A percentile compares a stretch with the other conserved stretches of the same genome.
Evolutionary conservation across 2,888 invertebrate species (phyloP).

Genomic region (Limenitis camilla): DNA sequence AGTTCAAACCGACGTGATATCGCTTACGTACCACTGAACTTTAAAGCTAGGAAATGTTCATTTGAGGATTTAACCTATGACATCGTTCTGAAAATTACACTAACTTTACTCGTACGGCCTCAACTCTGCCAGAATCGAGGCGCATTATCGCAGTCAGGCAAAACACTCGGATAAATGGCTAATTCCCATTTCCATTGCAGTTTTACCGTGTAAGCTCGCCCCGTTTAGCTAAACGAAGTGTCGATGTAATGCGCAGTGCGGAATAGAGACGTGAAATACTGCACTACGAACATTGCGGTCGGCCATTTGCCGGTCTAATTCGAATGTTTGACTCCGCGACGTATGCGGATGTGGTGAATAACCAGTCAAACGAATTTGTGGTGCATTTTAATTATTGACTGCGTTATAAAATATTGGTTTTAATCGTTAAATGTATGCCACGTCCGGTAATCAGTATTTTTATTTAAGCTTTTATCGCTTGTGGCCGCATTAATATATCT

Average conservation of each 20-base stretch:
- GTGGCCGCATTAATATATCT: too few relatives aligned
- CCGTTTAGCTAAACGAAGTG: slow-evolving; percentile 23
- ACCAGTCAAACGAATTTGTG: slow-evolving; percentile 13
- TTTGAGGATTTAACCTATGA: slow-evolving; percentile 6
- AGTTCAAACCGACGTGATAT: too few relatives aligned
- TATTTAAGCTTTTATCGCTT: too few relatives aligned
- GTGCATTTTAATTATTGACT: slow-evolving; percentile 4
- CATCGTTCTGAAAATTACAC: slow-evolving; percentile 9
- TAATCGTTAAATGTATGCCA: too few relatives aligned
- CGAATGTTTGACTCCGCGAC: slow-evolving; percentile 19
- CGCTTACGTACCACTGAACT: neutral
- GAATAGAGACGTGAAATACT: slow-evolving; percentile 35
- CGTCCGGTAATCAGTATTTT: too few relatives aligned
- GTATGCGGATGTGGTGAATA: slow-evolving; percentile 17
- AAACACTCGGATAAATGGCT: slow-evolving; percentile 5
- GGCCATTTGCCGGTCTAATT: slow-evolving; percentile 22
- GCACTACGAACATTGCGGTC: slow-evolving; percentile 26
- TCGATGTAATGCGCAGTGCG: slow-evolving; percentile 41
- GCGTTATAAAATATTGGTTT: neutral
- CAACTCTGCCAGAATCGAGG: slow-evolving; percentile 15
- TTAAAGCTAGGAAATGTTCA: neutral
- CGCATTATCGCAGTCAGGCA: slow-evolving; percentile 10
- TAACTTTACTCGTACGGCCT: slow-evolving; percentile 16
- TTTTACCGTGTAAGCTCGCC: slow-evolving; percentile 14
- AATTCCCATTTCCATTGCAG: slow-evolving; percentile 20